Conservation (phyloP, 2,113 vertebrate genomes). For the Carlito syrichta region DNA sequence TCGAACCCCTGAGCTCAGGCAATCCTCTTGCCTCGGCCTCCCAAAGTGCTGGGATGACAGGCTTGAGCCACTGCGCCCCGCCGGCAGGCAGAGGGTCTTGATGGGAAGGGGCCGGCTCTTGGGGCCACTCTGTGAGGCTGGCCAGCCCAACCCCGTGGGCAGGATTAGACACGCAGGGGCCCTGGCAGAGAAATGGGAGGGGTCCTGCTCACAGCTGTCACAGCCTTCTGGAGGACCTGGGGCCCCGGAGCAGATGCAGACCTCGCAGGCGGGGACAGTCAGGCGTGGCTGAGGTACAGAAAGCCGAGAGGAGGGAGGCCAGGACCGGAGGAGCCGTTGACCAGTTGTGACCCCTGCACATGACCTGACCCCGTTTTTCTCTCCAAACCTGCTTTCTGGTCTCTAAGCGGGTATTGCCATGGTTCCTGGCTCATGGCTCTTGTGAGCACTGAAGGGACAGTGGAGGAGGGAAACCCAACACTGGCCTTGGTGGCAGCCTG, state of each 20-base stretch:
- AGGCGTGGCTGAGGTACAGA: neutral
- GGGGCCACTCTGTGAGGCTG: neutral
- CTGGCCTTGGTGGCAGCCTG: neutral
- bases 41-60: too few relatives aligned
- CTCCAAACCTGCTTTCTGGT: neutral
- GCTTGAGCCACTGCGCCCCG: too few relatives aligned
- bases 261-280: neutral
- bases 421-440: accelerated
- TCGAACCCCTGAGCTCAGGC: too few relatives aligned
- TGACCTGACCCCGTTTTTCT: neutral
- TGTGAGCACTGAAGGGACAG: accelerated
- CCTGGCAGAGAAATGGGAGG: neutral
- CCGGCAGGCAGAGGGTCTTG: neutral
- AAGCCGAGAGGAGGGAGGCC: neutral
- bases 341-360: neutral
- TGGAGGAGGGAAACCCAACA: neutral
- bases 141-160: accelerated
- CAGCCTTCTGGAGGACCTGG: neutral
- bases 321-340: neutral
- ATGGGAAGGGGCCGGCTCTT: neutral
- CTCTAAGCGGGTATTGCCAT: accelerated
- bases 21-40: too few relatives aligned
- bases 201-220: neutral
- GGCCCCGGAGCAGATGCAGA: neutral
- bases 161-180: neutral